phyloP scores from a whole-genome alignment of 2,113 vertebrate genomes.

The Pseudonaja textilis region DNA sequence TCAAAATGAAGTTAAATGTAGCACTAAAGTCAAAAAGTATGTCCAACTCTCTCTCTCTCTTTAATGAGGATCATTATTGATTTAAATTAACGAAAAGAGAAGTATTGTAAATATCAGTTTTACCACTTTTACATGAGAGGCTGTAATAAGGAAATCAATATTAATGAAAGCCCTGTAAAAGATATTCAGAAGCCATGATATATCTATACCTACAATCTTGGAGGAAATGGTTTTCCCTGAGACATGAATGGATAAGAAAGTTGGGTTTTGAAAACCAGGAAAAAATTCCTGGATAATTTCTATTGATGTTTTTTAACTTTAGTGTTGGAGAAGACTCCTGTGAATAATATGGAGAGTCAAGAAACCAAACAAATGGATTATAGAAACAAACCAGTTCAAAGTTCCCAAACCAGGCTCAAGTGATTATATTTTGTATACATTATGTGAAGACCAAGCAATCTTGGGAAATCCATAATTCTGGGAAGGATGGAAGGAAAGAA shows the following conservation, averaged over 20 bases:
- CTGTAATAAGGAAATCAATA: constrained; percentile 27
- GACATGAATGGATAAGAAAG: not conserved
- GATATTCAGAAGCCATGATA: not conserved
- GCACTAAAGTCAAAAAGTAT: constrained; percentile 22
- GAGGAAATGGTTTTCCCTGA: not conserved
- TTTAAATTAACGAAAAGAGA: constrained; percentile 33
- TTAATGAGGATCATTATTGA: constrained; percentile 26
- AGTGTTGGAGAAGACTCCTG: not conserved
- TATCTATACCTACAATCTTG: not conserved
- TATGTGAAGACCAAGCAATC: not conserved
- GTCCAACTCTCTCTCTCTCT: not conserved
- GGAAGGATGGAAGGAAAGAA: not conserved
- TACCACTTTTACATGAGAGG: constrained; percentile 35
- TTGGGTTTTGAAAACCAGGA: not conserved
- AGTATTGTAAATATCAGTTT: constrained; percentile 18
- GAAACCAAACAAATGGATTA: not conserved
- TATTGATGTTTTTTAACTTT: not conserved
- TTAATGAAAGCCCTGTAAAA: not conserved
- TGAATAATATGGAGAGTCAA: not conserved
- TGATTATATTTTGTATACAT: not conserved
- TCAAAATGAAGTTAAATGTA: constrained; percentile 49
- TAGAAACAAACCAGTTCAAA: not conserved
- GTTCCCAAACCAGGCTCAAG: not conserved
- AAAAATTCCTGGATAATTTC: not conserved
- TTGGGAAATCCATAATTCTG: not conserved